Evolutionary conservation across 2,888 invertebrate species (phyloP), one percentile per base, ranked within the genome.

Genomic region (Caenorhabditis wallacei): DNA sequence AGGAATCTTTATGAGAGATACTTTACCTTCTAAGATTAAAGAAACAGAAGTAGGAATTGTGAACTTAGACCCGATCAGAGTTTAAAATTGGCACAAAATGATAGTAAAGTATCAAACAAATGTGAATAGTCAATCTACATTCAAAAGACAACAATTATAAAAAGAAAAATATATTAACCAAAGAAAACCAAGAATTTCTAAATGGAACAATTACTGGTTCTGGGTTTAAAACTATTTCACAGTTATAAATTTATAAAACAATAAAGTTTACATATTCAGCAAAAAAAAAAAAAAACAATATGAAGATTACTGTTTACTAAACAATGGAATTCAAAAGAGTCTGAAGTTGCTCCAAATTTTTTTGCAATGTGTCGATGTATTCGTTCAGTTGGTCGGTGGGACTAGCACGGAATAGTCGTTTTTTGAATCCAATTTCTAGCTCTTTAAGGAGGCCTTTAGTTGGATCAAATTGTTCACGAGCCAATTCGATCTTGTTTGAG

Each of bases 21-120:
- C n/a, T 48, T 13, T 48, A n/a, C 46, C 46, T 5, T 2, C 2
- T 18, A 66, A 72, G 16, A 11, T 16, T 22, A 53, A 68, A 54
- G n/a, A 68, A 13, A 30, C 20, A 72, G 80, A 80, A 72, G 57
- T 64, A n/a, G 80, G 80, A 11, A 72, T 72, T 26, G 61, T 80
- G 3, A 80, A 80, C 48, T 48, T 74, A 5, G 74, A 80, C 30
- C 53, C 37, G n/a, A n/a, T n/a, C n/a, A n/a, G n/a, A n/a, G n/a
- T n/a, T n/a, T n/a, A n/a, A n/a, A n/a, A n/a, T n/a, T n/a, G n/a
- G n/a, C n/a, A n/a, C n/a, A n/a, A n/a, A n/a, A n/a, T n/a, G n/a
- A n/a, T n/a, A n/a, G n/a, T n/a, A n/a, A n/a, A n/a, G n/a, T n/a
- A n/a, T n/a, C n/a, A n/a, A n/a, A n/a, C n/a, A n/a, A n/a, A n/a